Evolutionary conservation across 35 echinoderm and acorn worm genomes (phyloP).

Genomic region (Ptychodera flava): DNA sequence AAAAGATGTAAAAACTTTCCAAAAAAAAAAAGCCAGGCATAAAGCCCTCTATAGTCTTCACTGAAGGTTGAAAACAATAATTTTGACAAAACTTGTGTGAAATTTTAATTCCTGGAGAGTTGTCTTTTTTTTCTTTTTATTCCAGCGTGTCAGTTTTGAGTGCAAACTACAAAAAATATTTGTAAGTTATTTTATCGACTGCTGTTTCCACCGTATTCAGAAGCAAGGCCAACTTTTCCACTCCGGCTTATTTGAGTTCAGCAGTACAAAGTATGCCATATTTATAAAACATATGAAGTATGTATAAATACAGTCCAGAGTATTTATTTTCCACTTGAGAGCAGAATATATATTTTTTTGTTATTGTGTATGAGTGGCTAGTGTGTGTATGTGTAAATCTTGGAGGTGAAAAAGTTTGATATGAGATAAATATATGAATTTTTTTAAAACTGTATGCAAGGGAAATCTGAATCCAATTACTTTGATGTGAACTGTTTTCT

Average conservation of each 20-base stretch:
- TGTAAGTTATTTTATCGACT: neutral
- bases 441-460: no score
- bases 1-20: no score
- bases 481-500: no score
- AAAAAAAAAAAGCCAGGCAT: no score
- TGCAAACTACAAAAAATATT: neutral
- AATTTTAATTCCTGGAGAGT: no score
- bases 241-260: neutral
- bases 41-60: neutral
- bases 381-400: neutral
- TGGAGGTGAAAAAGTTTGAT: no score
- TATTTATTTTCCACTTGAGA: conserved; percentile 2
- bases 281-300: neutral
- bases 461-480: no score
- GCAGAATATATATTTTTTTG: conserved; percentile 2
- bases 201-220: no score
- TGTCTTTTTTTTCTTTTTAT: neutral
- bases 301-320: neutral
- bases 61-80: neutral
- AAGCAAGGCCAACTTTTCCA: neutral
- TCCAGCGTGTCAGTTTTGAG: neutral
- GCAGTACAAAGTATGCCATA: neutral
- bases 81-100: no score
- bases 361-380: neutral
- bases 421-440: no score